Evolutionary conservation across 2,797 vertebrate species (phyloP), one percentile per base, ranked within the genome.

Genomic region (Odontamblyopus rebecca): DNA sequence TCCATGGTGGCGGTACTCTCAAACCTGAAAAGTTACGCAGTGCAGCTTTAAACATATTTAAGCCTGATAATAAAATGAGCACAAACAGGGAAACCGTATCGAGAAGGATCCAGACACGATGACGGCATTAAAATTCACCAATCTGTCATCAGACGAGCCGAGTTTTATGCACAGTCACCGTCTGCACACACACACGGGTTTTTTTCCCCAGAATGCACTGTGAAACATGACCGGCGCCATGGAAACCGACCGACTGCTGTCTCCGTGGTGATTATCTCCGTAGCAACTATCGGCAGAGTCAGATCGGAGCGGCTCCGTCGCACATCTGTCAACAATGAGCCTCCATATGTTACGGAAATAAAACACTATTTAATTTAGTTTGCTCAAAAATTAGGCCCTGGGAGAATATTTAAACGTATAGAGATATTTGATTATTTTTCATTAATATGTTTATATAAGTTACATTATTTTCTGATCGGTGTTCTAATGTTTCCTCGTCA

Each of bases 211-310:
- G 62, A 23, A 26, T n/a, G 35, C 62, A 16, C 12, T 64, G 44
- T 23, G 29, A 51, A 67, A 67, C 64, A 53, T 48, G 48, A 53
- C 16, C 18, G 44, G 15, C 16, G 16, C 64, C 48, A 54, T 30
- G 65, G 65, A 19, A 53, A 67, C 63, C 15, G 26, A n/a, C 18
- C 27, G 18, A 67, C 65, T 53, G 5, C 65, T 13, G 65, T 53
- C 65, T 30, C 65, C 50, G 50, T 53, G 29, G 65, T 54, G 48
- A 67, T 67, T 67, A 67, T 66, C 63, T 48, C n/a, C 5, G 16
- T 29, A 15, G 63, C 63, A 65, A 65, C 63, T 50, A 50, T 67
- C 65, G 53, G 23, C 23, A 50, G 19, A 62, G 6, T 19, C 61
- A 35, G 23, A 64, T 66, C 48, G 6, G 62, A 65, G 44, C 41